phyloP scores from a whole-genome alignment of 2,113 vertebrate species.

The Scolopax mira region DNA sequence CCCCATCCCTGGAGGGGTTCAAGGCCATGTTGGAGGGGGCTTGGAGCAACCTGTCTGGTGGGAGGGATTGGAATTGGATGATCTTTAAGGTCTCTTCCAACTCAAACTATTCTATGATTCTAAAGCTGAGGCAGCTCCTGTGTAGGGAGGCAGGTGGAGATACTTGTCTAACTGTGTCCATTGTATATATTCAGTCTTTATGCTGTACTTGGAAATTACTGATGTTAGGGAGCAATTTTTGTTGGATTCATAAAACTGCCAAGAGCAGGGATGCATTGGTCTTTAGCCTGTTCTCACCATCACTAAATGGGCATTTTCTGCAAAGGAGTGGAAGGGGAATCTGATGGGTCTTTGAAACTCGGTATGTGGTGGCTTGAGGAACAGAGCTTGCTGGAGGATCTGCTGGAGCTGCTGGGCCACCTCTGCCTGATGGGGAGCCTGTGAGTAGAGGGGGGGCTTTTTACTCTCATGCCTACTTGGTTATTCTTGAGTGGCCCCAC shows the following conservation, averaged over 20 bases:
- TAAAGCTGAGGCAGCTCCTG: not conserved
- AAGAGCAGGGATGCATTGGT: not conserved
- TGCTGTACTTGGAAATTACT: not conserved
- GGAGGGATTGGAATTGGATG: no score
- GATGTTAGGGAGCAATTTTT: not conserved
- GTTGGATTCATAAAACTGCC: not conserved
- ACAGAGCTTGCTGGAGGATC: not conserved
- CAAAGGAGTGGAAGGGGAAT: rapidly evolving
- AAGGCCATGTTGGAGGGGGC: no score
- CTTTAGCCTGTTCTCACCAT: not conserved
- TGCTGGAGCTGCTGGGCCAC: not conserved
- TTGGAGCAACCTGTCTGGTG: no score
- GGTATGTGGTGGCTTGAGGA: not conserved
- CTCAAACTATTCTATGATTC: no score
- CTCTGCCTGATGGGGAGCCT: no score
- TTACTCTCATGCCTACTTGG: not conserved
- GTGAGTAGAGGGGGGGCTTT: rapidly evolving
- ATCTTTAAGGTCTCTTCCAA: no score
- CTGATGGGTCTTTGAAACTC: rapidly evolving
- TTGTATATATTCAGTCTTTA: not conserved
- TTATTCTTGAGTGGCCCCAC: not conserved
- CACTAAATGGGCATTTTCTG: not conserved
- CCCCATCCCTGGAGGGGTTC: no score
- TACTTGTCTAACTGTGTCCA: not conserved
- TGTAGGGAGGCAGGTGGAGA: not conserved